phyloP scores from a whole-genome alignment of 2,888 invertebrate species.

The Erebia epiphron region DNA sequence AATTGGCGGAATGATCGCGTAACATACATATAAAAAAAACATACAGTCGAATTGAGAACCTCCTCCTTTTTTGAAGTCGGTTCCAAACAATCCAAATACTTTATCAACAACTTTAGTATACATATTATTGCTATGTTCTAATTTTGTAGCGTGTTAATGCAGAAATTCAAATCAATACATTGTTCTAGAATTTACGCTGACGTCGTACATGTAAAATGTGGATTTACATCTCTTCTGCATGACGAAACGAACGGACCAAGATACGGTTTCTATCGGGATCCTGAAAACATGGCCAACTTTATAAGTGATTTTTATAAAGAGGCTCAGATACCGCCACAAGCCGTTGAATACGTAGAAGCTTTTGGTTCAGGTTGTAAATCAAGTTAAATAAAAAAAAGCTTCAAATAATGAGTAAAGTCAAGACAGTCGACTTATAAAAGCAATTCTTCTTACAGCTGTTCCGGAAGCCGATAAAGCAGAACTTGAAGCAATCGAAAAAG shows the following conservation, averaged over 20 bases:
- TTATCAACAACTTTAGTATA: too few species aligned
- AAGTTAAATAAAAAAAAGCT: background rate
- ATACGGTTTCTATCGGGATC: constrained; percentile 82
- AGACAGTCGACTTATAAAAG: background rate
- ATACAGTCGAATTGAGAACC: too few species aligned
- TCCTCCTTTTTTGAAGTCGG: too few species aligned
- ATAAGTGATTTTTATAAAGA: constrained; percentile 83
- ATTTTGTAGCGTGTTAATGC: background rate
- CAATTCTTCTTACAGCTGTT: constrained; percentile 55
- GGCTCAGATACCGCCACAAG: constrained; percentile 84
- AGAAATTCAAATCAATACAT: background rate
- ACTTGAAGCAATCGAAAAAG: constrained; percentile 83
- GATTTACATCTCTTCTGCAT: constrained; percentile 69
- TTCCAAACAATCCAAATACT: too few species aligned
- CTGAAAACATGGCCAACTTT: constrained; percentile 70
- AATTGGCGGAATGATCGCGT: too few species aligned
- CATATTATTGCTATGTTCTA: too few species aligned
- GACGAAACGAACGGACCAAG: constrained; percentile 78
- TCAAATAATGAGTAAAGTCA: background rate
- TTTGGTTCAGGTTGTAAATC: constrained; percentile 85
- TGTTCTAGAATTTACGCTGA: constrained; percentile 71
- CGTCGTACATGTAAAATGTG: constrained; percentile 85
- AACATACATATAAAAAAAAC: too few species aligned
- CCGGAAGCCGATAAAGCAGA: constrained; percentile 85
- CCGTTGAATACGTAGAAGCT: constrained; percentile 91